These are phyloP conservation scores for Campoplex nolae DNA, from an alignment of 2,888 invertebrate species.

Conservation along the genomic window DNA sequence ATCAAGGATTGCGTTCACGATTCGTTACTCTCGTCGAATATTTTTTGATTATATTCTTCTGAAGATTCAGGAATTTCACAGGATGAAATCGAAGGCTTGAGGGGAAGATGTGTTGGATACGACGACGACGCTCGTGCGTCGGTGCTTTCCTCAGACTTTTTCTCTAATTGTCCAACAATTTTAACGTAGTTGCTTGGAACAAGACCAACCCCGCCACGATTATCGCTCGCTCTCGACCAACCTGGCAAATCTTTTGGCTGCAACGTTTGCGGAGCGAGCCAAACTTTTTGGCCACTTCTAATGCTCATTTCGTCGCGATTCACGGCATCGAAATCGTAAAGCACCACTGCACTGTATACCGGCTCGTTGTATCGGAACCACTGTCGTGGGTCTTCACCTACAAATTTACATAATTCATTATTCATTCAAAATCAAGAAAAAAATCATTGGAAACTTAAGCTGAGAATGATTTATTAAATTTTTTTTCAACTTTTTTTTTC, in stretches of 20 bases:
- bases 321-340: conserved; percentile 91
- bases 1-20: background rate
- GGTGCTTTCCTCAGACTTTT: conserved; percentile 71
- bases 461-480: background rate
- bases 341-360: conserved; percentile 88
- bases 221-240: conserved; percentile 81
- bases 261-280: conserved; percentile 93
- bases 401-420: background rate
- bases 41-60: conserved; percentile 5
- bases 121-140: background rate
- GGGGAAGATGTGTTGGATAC: conserved; percentile 6
- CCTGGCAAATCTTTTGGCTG: conserved; percentile 88
- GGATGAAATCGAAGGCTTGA: background rate
- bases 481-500: background rate
- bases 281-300: conserved; percentile 90
- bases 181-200: conserved; percentile 80
- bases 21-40: background rate
- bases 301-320: conserved; percentile 92
- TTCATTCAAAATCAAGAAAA: background rate
- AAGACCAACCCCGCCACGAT: conserved; percentile 77
- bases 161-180: conserved; percentile 79
- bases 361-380: conserved; percentile 87
- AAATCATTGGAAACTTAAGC: background rate
- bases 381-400: conserved; percentile 89
- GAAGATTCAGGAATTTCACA: background rate